phyloP scores from a whole-genome alignment of 2,888 invertebrate genomes.

The Sphaerophoria rueppellii region DNA sequence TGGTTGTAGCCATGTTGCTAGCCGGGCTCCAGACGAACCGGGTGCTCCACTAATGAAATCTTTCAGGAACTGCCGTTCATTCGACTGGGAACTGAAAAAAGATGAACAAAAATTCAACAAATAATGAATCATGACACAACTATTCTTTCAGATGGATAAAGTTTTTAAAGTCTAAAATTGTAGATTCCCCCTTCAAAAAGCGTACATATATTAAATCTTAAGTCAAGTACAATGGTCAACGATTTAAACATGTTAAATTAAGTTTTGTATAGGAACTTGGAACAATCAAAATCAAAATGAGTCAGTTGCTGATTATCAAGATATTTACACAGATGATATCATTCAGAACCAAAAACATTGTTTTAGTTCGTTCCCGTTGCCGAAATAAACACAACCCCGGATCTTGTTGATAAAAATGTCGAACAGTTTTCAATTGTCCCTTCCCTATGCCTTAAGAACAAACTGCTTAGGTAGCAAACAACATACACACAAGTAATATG shows the following conservation, averaged over 20 bases:
- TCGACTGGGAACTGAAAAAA: slow-evolving; percentile 89
- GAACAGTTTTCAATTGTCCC: slow-evolving; percentile 8
- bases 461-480: slow-evolving; percentile 6
- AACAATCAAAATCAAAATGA: slow-evolving; percentile 44
- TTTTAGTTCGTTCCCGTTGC: slow-evolving; percentile 3
- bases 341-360: not conserved
- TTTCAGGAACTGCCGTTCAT: slow-evolving; percentile 94
- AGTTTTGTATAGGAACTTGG: not conserved
- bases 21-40: slow-evolving; percentile 93
- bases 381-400: not conserved
- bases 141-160: too few relatives aligned
- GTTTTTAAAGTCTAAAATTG: too few relatives aligned
- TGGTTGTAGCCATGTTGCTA: slow-evolving; percentile 97
- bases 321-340: slow-evolving; percentile 11
- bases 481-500: not conserved
- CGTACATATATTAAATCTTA: too few relatives aligned
- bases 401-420: slow-evolving; percentile 4
- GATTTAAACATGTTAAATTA: not conserved
- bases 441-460: not conserved
- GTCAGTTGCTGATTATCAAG: slow-evolving; percentile 32
- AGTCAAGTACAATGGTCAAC: too few relatives aligned
- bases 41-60: slow-evolving; percentile 95
- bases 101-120: not conserved
- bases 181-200: too few relatives aligned
- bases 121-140: too few relatives aligned